Percentiles rank a stretch among this genome's conserved stretches.
Conservation (phyloP, 35 echinoderm and acorn worm species). For the Ophioderma brevispina region DNA sequence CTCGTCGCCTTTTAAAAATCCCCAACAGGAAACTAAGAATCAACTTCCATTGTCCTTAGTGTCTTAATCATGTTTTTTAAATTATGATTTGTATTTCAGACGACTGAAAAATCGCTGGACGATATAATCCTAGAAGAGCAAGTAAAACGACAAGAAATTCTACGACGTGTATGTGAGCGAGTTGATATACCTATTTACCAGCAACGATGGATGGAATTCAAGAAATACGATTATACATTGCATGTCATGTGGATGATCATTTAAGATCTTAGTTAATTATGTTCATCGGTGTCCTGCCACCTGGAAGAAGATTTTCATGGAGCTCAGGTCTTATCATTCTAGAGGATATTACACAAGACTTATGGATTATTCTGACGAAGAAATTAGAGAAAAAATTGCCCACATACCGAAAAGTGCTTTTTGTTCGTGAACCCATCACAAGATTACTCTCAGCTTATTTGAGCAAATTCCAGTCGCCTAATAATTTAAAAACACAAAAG, state of each 20-base stretch:
- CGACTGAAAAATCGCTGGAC: too few species aligned
- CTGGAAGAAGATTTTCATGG: slow-evolving; percentile 56
- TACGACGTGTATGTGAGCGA: too few species aligned
- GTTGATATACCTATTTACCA: too few species aligned
- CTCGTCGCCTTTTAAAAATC: too few species aligned
- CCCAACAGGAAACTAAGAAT: too few species aligned
- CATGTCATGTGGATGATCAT: slow-evolving; percentile 52
- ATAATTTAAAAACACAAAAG: neutral
- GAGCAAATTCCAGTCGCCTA: neutral
- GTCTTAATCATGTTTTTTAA: too few species aligned
- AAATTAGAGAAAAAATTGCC: neutral
- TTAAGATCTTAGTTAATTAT: slow-evolving; percentile 54
- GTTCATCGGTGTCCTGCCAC: slow-evolving; percentile 75
- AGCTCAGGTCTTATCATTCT: neutral
- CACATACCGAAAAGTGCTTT: neutral
- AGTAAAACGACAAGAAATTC: too few species aligned
- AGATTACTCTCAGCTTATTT: neutral
- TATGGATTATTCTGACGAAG: neutral
- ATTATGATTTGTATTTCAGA: too few species aligned
- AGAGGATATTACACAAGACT: neutral
- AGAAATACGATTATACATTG: too few species aligned
- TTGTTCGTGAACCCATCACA: neutral
- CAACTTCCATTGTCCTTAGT: too few species aligned
- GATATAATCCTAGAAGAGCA: too few species aligned
- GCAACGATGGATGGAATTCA: too few species aligned